Base-by-base conservation (phyloP, 2,797 vertebrate genomes). In the Aldrovandia affinis region DNA sequence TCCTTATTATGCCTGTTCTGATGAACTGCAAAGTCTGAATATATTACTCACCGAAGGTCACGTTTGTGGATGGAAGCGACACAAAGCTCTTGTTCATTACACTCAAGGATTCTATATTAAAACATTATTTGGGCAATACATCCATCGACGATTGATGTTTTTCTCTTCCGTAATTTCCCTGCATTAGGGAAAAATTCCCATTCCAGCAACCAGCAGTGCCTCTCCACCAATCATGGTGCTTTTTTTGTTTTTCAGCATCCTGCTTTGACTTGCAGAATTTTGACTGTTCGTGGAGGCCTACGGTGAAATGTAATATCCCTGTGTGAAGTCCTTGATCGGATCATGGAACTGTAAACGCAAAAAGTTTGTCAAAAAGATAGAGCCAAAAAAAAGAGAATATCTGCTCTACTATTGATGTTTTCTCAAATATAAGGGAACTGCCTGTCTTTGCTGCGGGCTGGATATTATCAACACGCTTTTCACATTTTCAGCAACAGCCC, bases 21-120 rank as follows among this genome's bases (percentile, higher is more conserved):
- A 36, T 18, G 65, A 70, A 15, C 65, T 20, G 14, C 28, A 39
- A 44, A 25, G 22, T 75, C 36, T 42, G 70, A 8, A 44, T 42
- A 75, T 75, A 75, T 75, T 42, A 42, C 14, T 75, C 39, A 44
- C 8, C n/a, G 70, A 75, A 75, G 36, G 70, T 42, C 70, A 75
- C 1, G 1, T 42, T 73, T 73, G 2, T 73, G 22, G 9, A 8
- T 65, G 55, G 55, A 20, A 57, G 18, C 55, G 15, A 57, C 18
- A 57, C 55, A 15, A 15, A 2, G 2, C 2, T 20, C 55, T 57
- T 0, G 7, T 30, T 65, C 36, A n/a, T 75, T 75, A 39, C 20
- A n/a, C 39, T 42, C 36, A 25, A 15, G 30, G 65, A 36, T 20
- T 39, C 14, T 30, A 39, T 70, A 39, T 70, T 15, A 39, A 39